Conservation (phyloP, 1,140 invertebrate species). For the Drosophila willistoni region DNA sequence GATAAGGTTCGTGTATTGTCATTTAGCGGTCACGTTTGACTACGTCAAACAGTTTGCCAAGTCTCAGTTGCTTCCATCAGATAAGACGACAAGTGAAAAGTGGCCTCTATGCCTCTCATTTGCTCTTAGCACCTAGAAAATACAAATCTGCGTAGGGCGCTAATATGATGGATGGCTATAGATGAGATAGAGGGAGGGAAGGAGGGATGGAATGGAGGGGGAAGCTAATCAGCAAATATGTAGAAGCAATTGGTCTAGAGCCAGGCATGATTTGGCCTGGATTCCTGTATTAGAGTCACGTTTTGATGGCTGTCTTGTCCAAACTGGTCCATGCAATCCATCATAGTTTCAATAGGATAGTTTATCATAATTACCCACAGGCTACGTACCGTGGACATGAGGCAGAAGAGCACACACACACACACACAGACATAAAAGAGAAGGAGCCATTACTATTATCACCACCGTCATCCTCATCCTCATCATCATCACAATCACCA, state of each 20-base stretch:
- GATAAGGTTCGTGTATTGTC: constrained; percentile 43
- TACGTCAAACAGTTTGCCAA: constrained; percentile 37
- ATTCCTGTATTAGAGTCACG: constrained; percentile 5
- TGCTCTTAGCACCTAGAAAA: constrained; percentile 4
- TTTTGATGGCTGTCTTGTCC: constrained; percentile 4
- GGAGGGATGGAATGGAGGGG: no score
- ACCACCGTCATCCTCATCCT: neutral
- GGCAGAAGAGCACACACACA: constrained; percentile 16
- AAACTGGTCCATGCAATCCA: constrained; percentile 61
- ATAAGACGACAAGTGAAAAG: constrained; percentile 19
- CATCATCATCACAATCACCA: constrained; percentile 19
- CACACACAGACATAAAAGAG: neutral
- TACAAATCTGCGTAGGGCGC: constrained; percentile 55
- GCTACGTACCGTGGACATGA: no score
- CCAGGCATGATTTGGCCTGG: neutral
- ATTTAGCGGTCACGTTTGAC: constrained; percentile 61
- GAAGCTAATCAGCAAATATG: neutral
- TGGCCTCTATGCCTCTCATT: constrained; percentile 4
- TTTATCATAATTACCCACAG: constrained; percentile 69
- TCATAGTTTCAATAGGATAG: constrained; percentile 53
- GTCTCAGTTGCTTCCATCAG: constrained; percentile 8
- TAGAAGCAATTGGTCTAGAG: neutral
- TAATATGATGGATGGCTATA: constrained; percentile 61
- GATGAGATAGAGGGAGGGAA: neutral
- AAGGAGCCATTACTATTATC: constrained; percentile 11